Evolutionary conservation across 2,888 invertebrate genomes (phyloP).

Genomic region (Papilio protenor): DNA sequence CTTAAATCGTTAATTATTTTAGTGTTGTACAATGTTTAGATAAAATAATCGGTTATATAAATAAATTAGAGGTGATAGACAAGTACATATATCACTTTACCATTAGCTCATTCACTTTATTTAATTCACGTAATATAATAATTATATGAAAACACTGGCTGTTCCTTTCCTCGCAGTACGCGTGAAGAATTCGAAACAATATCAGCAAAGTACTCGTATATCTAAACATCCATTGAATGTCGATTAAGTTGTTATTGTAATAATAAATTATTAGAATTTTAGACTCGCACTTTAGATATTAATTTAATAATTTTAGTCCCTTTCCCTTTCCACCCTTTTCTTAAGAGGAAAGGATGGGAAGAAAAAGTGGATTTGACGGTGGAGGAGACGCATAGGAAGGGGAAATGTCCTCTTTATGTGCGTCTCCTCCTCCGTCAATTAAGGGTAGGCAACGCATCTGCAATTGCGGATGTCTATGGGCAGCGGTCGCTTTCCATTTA

Average conservation of each 20-base stretch:
- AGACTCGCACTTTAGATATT: not conserved
- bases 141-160: not conserved
- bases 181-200: not conserved
- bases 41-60: not conserved
- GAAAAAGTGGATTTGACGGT: too few species aligned
- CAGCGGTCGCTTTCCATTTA: too few species aligned
- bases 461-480: too few species aligned
- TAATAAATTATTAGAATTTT: not conserved
- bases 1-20: slow-evolving; percentile 9
- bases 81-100: not conserved
- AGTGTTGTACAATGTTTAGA: not conserved
- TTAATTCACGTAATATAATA: too few species aligned
- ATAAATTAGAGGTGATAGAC: not conserved
- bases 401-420: too few species aligned
- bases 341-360: too few species aligned
- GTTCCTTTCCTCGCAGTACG: not conserved
- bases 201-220: not conserved
- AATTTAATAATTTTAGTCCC: too few species aligned
- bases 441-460: too few species aligned
- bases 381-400: too few species aligned
- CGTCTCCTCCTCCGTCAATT: too few species aligned
- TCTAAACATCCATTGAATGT: not conserved
- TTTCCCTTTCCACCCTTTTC: too few species aligned
- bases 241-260: not conserved
- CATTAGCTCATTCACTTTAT: too few species aligned